Evolutionary conservation across 2,113 vertebrate species (phyloP), one percentile per base, ranked within the genome.

Genomic region (Mustela lutreola): DNA sequence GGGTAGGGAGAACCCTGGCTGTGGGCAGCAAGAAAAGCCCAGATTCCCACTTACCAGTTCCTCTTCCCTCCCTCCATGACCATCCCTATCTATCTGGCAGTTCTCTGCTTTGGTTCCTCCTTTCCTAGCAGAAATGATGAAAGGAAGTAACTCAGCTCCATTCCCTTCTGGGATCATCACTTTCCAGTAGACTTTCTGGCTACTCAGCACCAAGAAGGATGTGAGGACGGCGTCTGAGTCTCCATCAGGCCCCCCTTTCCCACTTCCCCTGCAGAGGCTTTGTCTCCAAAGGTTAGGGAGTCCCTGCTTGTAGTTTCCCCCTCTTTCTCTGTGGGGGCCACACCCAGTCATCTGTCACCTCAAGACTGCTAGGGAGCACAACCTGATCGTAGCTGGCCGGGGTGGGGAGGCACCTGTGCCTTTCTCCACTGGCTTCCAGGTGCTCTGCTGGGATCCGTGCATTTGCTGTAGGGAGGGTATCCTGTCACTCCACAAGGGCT

Each of bases 361-460:
- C 36, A 28, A 19, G 80, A 56, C 21, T 8, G 0, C 16, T 14
- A 9, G 26, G 45, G 50, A 56, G 1, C 8, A 2, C 7, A 3
- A 26, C 28, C 63, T 15, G 14, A 18, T 28, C 33, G 1, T 33
- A 12, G 53, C 42, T 21, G 18, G 22, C 62, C 36, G 11, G 12
- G 10, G 11, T 31, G 21, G 21, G 3, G 16, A 10, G 11, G 1
- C 24, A 21, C n/a, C 26, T 12, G 8, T 11, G 18, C 11, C 53
- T 31, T 26, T 75, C 19, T 45, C 65, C 39, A 4, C 5, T 12
- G 60, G 7, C 31, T 82, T 28, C 60, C 21, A 36, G 42, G 50
- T 21, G 31, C 58, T 45, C 58, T 21, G 2, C 26, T 62, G 48
- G 15, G 14, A 62, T 36, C 26, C 48, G 11, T 0, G 22, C n/a